Evolutionary conservation across 2,113 vertebrate species (phyloP).

Genomic region (Gopherus flavomarginatus): DNA sequence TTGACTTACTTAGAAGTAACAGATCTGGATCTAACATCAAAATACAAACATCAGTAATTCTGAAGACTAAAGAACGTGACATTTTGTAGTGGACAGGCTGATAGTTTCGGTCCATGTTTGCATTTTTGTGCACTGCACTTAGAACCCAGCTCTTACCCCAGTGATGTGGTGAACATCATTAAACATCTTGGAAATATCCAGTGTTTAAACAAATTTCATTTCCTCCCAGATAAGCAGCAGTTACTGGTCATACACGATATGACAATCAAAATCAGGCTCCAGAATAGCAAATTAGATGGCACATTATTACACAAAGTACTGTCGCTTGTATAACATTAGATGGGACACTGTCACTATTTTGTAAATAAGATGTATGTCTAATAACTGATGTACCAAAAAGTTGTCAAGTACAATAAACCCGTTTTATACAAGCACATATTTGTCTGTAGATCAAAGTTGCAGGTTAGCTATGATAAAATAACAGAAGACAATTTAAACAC

Average conservation of each 20-base stretch:
- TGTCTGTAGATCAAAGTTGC: background rate
- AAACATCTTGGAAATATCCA: background rate
- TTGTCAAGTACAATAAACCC: background rate
- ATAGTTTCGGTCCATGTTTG: background rate
- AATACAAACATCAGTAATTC: background rate
- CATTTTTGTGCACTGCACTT: background rate
- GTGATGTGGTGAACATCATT: background rate
- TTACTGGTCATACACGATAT: background rate
- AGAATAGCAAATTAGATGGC: background rate
- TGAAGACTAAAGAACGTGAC: background rate
- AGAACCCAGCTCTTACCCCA: background rate
- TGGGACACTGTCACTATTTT: background rate
- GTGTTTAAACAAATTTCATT: background rate
- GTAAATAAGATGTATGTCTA: background rate
- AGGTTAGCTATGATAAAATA: background rate
- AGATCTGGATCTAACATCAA: background rate
- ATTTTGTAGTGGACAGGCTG: background rate
- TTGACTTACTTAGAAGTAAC: background rate
- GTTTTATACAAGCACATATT: background rate
- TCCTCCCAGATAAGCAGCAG: background rate
- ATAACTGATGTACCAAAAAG: background rate
- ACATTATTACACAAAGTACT: background rate
- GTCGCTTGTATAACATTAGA: background rate
- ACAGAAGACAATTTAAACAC: background rate
- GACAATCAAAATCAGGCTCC: background rate